Conservation (phyloP, 2,888 invertebrate species). For the Parapristionchus giblindavisi region DNA sequence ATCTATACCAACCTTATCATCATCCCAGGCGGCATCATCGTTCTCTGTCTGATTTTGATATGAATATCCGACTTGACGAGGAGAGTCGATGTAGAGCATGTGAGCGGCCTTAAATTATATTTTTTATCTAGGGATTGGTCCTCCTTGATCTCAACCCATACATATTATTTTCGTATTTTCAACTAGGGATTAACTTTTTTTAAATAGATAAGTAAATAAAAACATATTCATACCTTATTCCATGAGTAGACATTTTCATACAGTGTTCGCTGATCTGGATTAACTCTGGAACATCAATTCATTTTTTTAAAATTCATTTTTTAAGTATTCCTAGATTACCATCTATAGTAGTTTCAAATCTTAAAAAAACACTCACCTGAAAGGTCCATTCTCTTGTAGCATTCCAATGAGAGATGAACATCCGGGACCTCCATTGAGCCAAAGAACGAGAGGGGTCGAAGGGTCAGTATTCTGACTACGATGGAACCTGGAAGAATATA, state of each 20-base stretch:
- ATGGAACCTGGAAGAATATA: slow-evolving; percentile 11
- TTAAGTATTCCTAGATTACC: no score
- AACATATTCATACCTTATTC: slow-evolving; percentile 49
- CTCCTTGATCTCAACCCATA: neutral
- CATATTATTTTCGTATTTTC: neutral
- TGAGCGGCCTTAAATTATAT: slow-evolving; percentile 70
- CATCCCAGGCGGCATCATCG: slow-evolving; percentile 54
- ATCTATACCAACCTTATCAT: slow-evolving; percentile 45
- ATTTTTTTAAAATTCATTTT: neutral
- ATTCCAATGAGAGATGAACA: slow-evolving; percentile 48
- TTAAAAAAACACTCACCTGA: slow-evolving; percentile 40
- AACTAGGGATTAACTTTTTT: neutral
- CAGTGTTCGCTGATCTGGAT: slow-evolving; percentile 65
- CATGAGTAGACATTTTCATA: slow-evolving; percentile 58
- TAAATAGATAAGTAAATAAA: no score
- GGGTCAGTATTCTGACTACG: slow-evolving; percentile 43
- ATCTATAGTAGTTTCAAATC: no score
- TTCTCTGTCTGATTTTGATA: slow-evolving; percentile 61
- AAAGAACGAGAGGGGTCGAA: slow-evolving; percentile 60
- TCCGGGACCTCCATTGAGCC: slow-evolving; percentile 61
- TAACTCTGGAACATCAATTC: slow-evolving; percentile 41
- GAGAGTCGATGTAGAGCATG: slow-evolving; percentile 73
- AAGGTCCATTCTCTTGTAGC: slow-evolving; percentile 70
- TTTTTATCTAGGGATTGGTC: neutral
- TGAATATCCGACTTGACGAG: slow-evolving; percentile 74